Percentiles rank a stretch among this genome's conserved stretches.
Conservation (phyloP, 2,797 vertebrate genomes). For the Gymnopithys bicolor region DNA sequence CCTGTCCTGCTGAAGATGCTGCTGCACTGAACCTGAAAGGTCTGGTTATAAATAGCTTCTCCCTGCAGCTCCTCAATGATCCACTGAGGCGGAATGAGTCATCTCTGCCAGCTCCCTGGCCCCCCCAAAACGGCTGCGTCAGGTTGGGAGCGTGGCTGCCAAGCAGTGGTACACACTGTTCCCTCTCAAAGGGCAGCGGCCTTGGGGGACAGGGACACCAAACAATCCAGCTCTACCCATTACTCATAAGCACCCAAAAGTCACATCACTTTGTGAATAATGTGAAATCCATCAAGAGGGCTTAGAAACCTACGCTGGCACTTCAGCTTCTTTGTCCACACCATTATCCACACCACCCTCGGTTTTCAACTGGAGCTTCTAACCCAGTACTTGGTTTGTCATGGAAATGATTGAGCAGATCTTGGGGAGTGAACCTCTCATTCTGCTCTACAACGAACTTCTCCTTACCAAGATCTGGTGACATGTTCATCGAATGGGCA, state of each 20-base stretch:
- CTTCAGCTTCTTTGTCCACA: background rate
- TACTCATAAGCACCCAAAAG: conserved; percentile 20
- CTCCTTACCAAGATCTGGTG: background rate
- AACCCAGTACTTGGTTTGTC: background rate
- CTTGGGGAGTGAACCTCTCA: background rate
- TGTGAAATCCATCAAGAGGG: background rate
- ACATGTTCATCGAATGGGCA: background rate
- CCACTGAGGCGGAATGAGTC: conserved; percentile 71
- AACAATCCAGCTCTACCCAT: conserved; percentile 8
- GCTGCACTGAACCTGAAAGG: conserved; percentile 71
- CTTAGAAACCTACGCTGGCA: background rate
- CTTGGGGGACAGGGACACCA: conserved; percentile 54
- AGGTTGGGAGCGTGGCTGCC: conserved; percentile 49
- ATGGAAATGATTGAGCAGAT: background rate
- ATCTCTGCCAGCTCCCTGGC: conserved; percentile 39
- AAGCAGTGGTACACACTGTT: conserved; percentile 40
- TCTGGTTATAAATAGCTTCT: conserved; percentile 71
- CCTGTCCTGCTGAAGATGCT: conserved; percentile 47
- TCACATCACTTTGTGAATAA: background rate
- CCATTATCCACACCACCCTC: background rate
- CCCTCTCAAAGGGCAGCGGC: conserved; percentile 50
- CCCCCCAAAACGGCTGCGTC: conserved; percentile 48
- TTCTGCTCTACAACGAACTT: background rate
- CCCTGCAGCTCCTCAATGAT: conserved; percentile 69
- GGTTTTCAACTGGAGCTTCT: background rate